phyloP scores from a whole-genome alignment of 2,797 vertebrate species.

The Monodelphis domestica region DNA sequence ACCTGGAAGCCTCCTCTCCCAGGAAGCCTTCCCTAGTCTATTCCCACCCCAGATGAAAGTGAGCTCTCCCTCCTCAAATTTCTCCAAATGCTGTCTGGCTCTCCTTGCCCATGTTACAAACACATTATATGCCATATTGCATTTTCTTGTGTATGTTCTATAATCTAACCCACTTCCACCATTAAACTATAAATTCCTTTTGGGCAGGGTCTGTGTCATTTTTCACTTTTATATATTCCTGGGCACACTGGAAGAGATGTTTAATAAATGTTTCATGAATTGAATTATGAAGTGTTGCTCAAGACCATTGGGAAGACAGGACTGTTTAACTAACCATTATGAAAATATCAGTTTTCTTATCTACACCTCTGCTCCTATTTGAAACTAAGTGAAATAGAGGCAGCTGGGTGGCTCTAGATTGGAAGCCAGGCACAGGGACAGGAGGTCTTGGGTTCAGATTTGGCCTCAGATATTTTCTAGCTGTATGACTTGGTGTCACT shows the following conservation, averaged over 20 bases:
- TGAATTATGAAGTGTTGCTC: conserved; percentile 2
- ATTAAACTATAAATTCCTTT: not conserved
- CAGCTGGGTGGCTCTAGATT: no score
- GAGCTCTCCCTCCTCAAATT: not conserved
- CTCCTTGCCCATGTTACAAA: not conserved
- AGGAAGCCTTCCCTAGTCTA: not conserved
- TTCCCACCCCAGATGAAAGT: not conserved
- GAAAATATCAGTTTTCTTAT: conserved; percentile 1
- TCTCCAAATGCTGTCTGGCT: not conserved
- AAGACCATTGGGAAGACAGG: conserved; percentile 21
- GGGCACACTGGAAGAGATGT: not conserved
- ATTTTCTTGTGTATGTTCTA: not conserved
- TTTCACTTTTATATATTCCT: not conserved
- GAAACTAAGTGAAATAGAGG: conserved; percentile 30
- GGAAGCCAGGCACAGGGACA: no score
- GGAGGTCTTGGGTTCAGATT: no score
- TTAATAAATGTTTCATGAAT: not conserved
- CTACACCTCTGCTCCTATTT: conserved; percentile 2
- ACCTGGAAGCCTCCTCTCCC: not conserved
- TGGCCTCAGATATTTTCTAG: no score
- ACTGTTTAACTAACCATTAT: conserved; percentile 1
- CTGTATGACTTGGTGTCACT: no score
- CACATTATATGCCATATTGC: not conserved
- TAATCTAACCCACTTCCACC: not conserved
- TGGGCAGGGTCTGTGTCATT: not conserved